Evolutionary conservation across 2,113 vertebrate genomes (phyloP).

Genomic region (Halcyon malimbica): DNA sequence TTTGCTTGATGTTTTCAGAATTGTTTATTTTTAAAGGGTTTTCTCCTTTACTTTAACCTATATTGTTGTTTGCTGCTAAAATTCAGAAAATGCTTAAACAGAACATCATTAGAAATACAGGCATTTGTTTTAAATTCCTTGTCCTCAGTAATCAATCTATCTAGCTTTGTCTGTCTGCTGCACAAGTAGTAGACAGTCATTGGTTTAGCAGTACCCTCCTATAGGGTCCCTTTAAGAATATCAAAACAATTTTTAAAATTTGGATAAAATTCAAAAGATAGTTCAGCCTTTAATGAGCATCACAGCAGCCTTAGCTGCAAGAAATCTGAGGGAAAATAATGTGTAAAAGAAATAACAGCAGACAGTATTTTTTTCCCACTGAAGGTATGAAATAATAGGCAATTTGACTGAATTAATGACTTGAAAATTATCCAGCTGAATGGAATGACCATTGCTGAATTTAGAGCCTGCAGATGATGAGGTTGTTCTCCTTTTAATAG

Average conservation of each 20-base stretch:
- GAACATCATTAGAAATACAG: neutral
- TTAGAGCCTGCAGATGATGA: neutral
- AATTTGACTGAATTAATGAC: conserved; percentile 3
- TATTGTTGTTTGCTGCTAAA: neutral
- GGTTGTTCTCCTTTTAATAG: neutral
- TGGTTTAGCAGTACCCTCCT: neutral
- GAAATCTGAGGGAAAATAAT: neutral
- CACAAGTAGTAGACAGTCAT: neutral
- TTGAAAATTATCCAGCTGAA: neutral
- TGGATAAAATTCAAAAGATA: neutral
- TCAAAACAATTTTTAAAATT: neutral
- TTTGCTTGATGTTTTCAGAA: neutral
- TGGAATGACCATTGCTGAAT: neutral
- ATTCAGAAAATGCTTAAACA: neutral
- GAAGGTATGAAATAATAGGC: neutral
- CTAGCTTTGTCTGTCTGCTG: neutral
- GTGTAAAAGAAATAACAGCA: neutral
- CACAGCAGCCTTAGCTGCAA: neutral
- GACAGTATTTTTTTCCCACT: neutral
- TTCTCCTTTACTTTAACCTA: neutral
- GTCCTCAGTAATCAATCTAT: neutral
- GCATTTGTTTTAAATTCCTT: neutral
- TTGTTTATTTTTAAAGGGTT: neutral
- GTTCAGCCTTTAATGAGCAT: neutral
- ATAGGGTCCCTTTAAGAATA: neutral